These are phyloP conservation scores for Mizuhopecten yessoensis DNA, from an alignment of 1,140 invertebrate genomes.

Conservation along the genomic window DNA sequence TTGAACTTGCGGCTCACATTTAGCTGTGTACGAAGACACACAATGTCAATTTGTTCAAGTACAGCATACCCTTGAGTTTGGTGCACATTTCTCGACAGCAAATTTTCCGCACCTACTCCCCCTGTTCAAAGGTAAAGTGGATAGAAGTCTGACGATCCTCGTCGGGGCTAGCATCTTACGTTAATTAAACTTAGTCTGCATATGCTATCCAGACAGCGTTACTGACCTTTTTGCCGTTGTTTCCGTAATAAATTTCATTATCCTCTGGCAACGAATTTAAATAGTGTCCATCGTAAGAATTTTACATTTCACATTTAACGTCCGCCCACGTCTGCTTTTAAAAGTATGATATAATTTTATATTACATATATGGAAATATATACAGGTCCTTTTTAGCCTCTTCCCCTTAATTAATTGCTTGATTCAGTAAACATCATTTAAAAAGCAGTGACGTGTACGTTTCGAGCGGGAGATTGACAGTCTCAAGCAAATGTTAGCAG, in stretches of 20 bases:
- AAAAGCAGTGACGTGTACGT: not conserved
- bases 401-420: not conserved
- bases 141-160: not conserved
- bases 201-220: not conserved
- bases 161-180: not conserved
- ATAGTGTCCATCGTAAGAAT: not conserved
- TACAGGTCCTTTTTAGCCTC: not conserved
- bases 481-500: not conserved
- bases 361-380: not conserved
- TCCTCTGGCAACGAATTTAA: conserved; percentile 33
- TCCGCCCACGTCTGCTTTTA: not conserved
- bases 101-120: not conserved
- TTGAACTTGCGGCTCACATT: not conserved
- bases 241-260: conserved; percentile 29
- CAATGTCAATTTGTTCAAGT: no score
- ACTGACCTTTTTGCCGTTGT: not conserved
- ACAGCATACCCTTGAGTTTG: not conserved
- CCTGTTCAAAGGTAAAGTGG: not conserved
- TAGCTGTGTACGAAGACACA: no score
- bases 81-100: not conserved
- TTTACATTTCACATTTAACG: not conserved
- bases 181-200: conserved; percentile 20
- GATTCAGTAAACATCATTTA: not conserved
- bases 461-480: not conserved
- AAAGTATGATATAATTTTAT: not conserved